Base-by-base conservation (phyloP, 2,888 invertebrate species). In the Eremobia ochroleuca region DNA sequence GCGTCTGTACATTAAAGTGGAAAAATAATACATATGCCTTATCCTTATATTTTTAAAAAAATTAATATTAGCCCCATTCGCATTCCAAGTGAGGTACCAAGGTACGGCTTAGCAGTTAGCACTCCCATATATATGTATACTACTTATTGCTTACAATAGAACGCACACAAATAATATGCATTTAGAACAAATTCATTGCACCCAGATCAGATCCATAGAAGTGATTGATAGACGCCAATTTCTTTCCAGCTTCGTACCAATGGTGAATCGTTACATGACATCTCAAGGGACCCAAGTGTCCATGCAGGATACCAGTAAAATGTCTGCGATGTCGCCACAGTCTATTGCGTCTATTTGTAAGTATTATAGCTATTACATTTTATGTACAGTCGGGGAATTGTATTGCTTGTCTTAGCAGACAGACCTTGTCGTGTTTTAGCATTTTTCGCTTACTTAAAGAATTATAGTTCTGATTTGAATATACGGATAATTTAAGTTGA, bases 191-290 rank as follows among this genome's bases (percentile, higher is more conserved):
- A 69, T 43, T 64, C 21, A 52, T 83, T 61, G 64, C 52, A 64
- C 68, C 49, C 15, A 80, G 82, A 69, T 83, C 82, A 84, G 82
- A 84, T 82, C 84, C 64, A 34, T 82, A 77, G 76, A 80, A 85
- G 80, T 65, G 86, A 86, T 83, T 85, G 73, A 83, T 80, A 81
- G 83, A 77, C 80, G 76, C 5, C 79, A 80, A 77, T 77, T 71
- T 87, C 18, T 81, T 93, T 93, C 43, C 92, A 97, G 97, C 88
- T 97, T 97, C 88, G 97, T 96, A 86, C 97, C 97, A 77, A 95
- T 97, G 95, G 97, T 97, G 90, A 97, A 96, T 90, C 96, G 97
- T 72, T 97, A 97, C 90, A 96, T 97, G 96, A 97, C 97, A 76
- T 97, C 97, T 4, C 97, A 97, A 88, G 97, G 97, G 87, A 97